Conservation (phyloP, 2,888 invertebrate genomes). For the Drosophila cracens region DNA sequence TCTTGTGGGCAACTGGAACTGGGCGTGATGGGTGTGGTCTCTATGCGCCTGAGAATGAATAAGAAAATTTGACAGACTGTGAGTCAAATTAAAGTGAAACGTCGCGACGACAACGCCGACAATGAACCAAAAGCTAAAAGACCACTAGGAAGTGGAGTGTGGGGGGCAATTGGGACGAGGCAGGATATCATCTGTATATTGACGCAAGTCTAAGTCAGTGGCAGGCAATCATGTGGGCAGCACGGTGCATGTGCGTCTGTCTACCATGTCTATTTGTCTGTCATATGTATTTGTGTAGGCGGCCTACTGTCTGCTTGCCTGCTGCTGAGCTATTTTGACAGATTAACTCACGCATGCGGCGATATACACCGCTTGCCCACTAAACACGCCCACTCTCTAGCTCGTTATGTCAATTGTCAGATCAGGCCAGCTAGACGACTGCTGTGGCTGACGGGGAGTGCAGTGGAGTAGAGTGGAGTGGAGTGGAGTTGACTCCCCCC, state of each 20-base stretch:
- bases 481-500: not conserved
- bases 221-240: conserved; percentile 23
- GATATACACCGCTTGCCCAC: conserved; percentile 54
- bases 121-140: conserved; percentile 19
- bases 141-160: conserved; percentile 4
- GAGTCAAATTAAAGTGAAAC: conserved; percentile 73
- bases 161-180: conserved; percentile 14
- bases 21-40: conserved; percentile 24
- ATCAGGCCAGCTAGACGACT: conserved; percentile 25
- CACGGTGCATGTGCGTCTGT: conserved; percentile 17
- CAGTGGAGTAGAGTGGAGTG: not conserved
- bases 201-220: conserved; percentile 62
- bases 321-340: conserved; percentile 77
- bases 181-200: conserved; percentile 33
- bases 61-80: conserved; percentile 23
- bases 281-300: not conserved
- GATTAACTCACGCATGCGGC: conserved; percentile 77
- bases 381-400: conserved; percentile 28
- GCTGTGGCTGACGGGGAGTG: conserved; percentile 38
- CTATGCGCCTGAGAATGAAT: conserved; percentile 1
- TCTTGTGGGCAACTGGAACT: conserved; percentile 46
- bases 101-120: conserved; percentile 49
- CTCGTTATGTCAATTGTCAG: conserved; percentile 62
- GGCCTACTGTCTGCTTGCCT: conserved; percentile 28
- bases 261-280: conserved; percentile 6